Evolutionary conservation across 2,797 vertebrate genomes (phyloP).

Genomic region (Limnodromus scolopaceus): DNA sequence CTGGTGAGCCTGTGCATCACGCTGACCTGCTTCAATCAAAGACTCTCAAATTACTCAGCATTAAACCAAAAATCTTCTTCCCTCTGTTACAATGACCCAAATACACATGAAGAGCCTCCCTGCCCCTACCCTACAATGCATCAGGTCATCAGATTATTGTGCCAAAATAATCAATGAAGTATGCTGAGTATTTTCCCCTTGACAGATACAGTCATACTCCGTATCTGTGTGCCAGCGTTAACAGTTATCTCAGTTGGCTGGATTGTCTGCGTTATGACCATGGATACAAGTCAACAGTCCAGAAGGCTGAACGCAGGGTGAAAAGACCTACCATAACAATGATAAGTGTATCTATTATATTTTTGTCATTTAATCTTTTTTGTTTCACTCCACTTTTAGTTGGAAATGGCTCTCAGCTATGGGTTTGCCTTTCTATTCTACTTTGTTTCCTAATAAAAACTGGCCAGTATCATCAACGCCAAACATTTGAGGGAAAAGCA

Average conservation of each 20-base stretch:
- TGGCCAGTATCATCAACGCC: background rate
- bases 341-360: background rate
- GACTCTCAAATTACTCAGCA: conserved; percentile 47
- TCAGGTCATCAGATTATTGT: background rate
- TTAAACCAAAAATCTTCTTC: background rate
- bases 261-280: background rate
- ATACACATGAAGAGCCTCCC: background rate
- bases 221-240: background rate
- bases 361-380: background rate
- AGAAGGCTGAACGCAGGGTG: background rate
- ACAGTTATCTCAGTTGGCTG: conserved; percentile 35
- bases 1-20: background rate
- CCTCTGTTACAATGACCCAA: conserved; percentile 34
- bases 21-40: conserved; percentile 47
- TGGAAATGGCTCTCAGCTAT: background rate
- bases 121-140: background rate
- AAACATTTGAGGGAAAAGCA: background rate
- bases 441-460: background rate
- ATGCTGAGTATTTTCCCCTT: conserved; percentile 6
- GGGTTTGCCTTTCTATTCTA: background rate
- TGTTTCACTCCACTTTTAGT: background rate
- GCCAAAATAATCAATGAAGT: conserved; percentile 47
- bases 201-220: conserved; percentile 25
- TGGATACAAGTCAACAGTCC: conserved; percentile 14
- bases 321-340: background rate